Base-by-base conservation (phyloP, 2,888 invertebrate species). In the Spisula subtruncata region DNA sequence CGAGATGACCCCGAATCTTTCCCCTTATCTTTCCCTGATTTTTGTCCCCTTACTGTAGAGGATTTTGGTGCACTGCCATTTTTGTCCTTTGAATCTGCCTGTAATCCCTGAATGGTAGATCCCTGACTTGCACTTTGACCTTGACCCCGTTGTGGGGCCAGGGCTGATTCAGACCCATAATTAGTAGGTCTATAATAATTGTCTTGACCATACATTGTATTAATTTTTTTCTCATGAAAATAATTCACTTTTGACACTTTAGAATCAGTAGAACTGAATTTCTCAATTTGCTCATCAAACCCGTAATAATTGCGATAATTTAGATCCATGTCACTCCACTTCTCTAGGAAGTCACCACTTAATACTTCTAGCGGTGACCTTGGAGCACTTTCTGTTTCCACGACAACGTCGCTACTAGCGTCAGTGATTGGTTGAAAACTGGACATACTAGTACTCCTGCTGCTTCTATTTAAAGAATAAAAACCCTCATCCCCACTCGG, bases 261-360 rank as follows among this genome's bases (percentile, higher is more conserved):
- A n/a, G 93, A 91, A 89, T 93, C 92, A 56, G 92, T 93, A 60
- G 90, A 48, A 86, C 87, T 91, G 25, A 86, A 90, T 66, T 91
- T 89, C 56, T 90, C 90, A 35, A 85, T 80, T 48, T 90, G 88
- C 2, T 93, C 90, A 83, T 93, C 93, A 91, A 94, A 94, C 54
- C 93, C 94, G 86, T 90, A 93, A 88, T 93, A 94, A 89, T 94
- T 94, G 51, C 94, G 91, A 90, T 94, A 94, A 89, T 94, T 94
- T 66, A 91, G 86, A 90, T 94, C 94, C 93, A 94, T 93, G 75
- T 94, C 94, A 75, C 90, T 93, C 91, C 92, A 93, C 86, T 94
- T 94, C 90, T 94, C 94, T 29, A 91, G 89, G 41, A 93, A 89
- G 51, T 93, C 94, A 14, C 93, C 94, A 80, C 89, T 92, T 71